Base-by-base conservation (phyloP, 2,888 invertebrate genomes). In the Sphinx pinastri region DNA sequence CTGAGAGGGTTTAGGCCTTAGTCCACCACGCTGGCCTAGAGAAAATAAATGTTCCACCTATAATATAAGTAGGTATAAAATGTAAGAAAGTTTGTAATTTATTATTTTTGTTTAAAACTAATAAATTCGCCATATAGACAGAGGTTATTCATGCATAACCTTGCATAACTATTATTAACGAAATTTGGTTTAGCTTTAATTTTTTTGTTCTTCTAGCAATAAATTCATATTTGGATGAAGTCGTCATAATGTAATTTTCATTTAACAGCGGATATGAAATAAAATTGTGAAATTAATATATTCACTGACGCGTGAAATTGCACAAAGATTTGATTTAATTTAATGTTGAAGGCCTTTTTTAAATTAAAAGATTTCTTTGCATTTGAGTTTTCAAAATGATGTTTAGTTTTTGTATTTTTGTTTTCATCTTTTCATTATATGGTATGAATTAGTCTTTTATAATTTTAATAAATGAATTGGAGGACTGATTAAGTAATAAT, bases 381-480 rank as follows among this genome's bases (percentile, higher is more conserved):
- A 73, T 69, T 68, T 49, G 52, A 66, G 72, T 75, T 74, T 73
- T 71, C 69, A 80, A 74, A 72, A 90, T 88, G 88, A 86, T 79
- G 84, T 73, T 72, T 72, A 69, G 79, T 73, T 80, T 80, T 71
- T 80, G 71, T 76, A 72, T 84, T 69, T 75, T 81, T 73, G 70
- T 77, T 71, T 73, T 70, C 66, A 68, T 83, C 76, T 77, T 85
- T 47, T 79, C 74, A 71, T 71, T 84, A 74, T 70, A 80, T 80
- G 84, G 89, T 89, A 85, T 74, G 66, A 68, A 69, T 54, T 13
- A 54, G 14, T 38, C 10, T 54, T 16, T 54, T 45, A 47, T 68
- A 47, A 45, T 52, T 52, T 57, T 55, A 38, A 5, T 1, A 38
- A 5, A 8, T 38, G 8, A 7, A 38, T 38, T 7, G 38, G 8